Evolutionary conservation across 2,797 vertebrate species (phyloP).

Genomic region (Margarornis squamiger): DNA sequence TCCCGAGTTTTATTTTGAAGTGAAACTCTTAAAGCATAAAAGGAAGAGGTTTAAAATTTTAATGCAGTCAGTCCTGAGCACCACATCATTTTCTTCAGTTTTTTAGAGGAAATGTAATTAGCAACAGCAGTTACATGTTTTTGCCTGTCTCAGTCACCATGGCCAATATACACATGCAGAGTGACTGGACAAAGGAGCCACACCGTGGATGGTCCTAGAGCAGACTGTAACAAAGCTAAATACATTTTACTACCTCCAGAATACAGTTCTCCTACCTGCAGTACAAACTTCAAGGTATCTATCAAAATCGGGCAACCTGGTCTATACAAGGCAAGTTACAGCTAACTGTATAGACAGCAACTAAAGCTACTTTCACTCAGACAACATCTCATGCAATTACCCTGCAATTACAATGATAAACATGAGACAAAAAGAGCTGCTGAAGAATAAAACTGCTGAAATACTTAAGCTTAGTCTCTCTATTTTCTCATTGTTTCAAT

Average conservation of each 20-base stretch:
- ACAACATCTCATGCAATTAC: slow-evolving; percentile 42
- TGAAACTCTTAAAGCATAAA: slow-evolving; percentile 35
- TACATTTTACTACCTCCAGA: slow-evolving; percentile 3
- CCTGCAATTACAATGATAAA: slow-evolving; percentile 34
- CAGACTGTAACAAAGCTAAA: neutral
- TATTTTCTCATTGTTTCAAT: slow-evolving; percentile 3
- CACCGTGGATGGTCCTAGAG: neutral
- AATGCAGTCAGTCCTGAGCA: slow-evolving; percentile 55
- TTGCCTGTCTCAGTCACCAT: neutral
- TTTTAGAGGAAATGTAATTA: neutral
- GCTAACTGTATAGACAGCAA: neutral
- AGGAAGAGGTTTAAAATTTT: slow-evolving; percentile 26
- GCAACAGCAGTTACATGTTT: neutral
- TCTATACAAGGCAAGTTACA: neutral
- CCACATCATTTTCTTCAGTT: neutral
- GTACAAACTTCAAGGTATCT: neutral
- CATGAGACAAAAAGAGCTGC: slow-evolving; percentile 19
- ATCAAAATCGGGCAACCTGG: neutral
- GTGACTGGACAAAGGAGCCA: neutral
- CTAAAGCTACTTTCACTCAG: slow-evolving; percentile 13
- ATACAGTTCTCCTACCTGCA: slow-evolving; percentile 10
- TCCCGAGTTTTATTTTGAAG: slow-evolving; percentile 19
- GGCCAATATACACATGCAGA: neutral
- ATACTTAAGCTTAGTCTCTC: neutral
- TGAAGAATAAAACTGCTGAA: slow-evolving; percentile 6